Conservation (phyloP, 2,888 invertebrate species). For the Catocala nupta region DNA sequence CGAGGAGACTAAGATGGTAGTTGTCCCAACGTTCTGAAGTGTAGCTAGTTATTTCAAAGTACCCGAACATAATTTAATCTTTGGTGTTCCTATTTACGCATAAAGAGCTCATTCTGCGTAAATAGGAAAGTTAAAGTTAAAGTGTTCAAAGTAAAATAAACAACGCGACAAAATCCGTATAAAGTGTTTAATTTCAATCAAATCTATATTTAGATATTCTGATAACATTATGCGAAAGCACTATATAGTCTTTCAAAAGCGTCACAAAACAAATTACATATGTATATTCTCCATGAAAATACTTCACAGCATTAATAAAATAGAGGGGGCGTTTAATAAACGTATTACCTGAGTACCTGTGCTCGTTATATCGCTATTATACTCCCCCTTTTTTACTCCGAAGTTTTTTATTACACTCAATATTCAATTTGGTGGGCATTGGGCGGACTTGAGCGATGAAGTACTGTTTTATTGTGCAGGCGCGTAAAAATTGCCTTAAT, state of each 20-base stretch:
- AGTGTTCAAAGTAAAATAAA: too few species aligned
- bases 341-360: slow-evolving; percentile 56
- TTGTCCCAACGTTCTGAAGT: too few species aligned
- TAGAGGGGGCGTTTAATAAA: slow-evolving; percentile 52
- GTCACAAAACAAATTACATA: neutral
- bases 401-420: slow-evolving; percentile 70
- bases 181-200: too few species aligned
- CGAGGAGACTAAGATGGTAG: too few species aligned
- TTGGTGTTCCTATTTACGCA: too few species aligned
- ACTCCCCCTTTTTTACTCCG: slow-evolving; percentile 48
- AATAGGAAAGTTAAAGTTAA: too few species aligned
- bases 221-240: too few species aligned
- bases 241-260: neutral
- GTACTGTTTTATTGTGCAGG: slow-evolving; percentile 19
- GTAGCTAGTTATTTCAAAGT: too few species aligned
- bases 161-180: too few species aligned
- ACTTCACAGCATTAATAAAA: slow-evolving; percentile 44
- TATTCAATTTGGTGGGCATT: slow-evolving; percentile 66
- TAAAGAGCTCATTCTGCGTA: too few species aligned
- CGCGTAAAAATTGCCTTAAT: slow-evolving; percentile 15
- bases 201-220: too few species aligned
- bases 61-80: too few species aligned
- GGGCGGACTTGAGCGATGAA: slow-evolving; percentile 36
- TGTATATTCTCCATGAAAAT: neutral
- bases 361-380: slow-evolving; percentile 59